A percentile compares a stretch with the other conserved stretches of the same genome.
Evolutionary conservation across 1,140 invertebrate species (phyloP).

Genomic region (Drosophila seguyi): DNA sequence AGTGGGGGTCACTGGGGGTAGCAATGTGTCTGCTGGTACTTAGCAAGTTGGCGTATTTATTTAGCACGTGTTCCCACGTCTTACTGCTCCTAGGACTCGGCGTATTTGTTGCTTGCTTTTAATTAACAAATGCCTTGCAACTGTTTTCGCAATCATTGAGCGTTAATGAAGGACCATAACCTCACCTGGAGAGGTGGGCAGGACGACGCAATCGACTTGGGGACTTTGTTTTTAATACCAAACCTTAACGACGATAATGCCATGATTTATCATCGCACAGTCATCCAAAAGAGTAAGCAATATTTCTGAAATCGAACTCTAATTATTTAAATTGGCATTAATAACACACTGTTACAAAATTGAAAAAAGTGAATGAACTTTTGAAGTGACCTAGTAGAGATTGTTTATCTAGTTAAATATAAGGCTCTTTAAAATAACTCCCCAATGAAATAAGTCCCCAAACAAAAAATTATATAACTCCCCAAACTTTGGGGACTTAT

Average conservation of each 20-base stretch:
- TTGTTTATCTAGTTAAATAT: too few species aligned
- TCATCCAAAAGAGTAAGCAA: not conserved
- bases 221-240: constrained; percentile 8
- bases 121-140: constrained; percentile 64
- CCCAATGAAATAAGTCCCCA: too few species aligned
- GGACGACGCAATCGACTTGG: not conserved
- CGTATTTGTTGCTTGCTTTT: constrained; percentile 53
- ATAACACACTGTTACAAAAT: too few species aligned
- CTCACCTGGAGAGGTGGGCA: not conserved
- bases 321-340: not conserved
- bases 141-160: constrained; percentile 41
- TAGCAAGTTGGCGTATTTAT: constrained; percentile 48
- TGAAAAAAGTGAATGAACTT: too few species aligned
- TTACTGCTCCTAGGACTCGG: constrained; percentile 14
- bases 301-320: not conserved
- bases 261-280: not conserved
- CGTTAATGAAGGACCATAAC: constrained; percentile 34
- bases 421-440: too few species aligned
- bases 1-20: not conserved
- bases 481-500: too few species aligned
- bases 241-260: not conserved
- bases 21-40: constrained; percentile 42
- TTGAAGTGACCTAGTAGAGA: too few species aligned
- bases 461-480: too few species aligned
- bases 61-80: constrained; percentile 54